A percentile compares a stretch with the other conserved stretches of the same genome.
Evolutionary conservation across 2,888 invertebrate species (phyloP).

Genomic region (Leptopilina syphax): DNA sequence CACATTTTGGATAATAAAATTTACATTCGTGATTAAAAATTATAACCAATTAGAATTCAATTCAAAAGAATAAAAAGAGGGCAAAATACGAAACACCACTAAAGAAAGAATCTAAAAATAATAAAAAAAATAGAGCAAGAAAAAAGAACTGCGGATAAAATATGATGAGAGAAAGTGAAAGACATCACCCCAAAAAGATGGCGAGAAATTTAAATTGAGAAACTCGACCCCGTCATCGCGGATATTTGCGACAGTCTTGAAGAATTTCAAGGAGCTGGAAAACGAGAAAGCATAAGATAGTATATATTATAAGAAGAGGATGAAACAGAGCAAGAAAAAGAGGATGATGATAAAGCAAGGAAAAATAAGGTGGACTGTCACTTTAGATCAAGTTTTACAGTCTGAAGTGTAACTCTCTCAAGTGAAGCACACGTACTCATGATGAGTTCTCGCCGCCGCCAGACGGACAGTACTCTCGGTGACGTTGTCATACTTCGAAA

Average conservation of each 20-base stretch:
- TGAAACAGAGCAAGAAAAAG: background rate
- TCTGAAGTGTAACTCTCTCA: conserved; percentile 17
- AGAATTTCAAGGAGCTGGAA: conserved; percentile 29
- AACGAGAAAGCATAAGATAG: conserved; percentile 32
- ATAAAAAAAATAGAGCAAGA: background rate
- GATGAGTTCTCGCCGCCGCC: conserved; percentile 2
- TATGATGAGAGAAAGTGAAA: background rate
- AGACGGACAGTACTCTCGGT: conserved; percentile 11
- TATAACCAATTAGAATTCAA: no score
- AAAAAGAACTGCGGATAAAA: no score
- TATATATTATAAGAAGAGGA: background rate
- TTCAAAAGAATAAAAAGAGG: no score
- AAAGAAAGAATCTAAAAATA: background rate
- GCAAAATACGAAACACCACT: no score
- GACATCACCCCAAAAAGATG: conserved; percentile 1
- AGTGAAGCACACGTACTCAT: conserved; percentile 19
- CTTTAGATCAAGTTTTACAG: conserved; percentile 36
- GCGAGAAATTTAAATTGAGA: conserved; percentile 35
- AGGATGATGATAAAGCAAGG: conserved; percentile 33
- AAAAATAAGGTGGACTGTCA: conserved; percentile 17
- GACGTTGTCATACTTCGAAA: conserved; percentile 34
- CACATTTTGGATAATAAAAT: no score
- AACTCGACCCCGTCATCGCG: conserved; percentile 19
- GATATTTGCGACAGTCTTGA: conserved; percentile 26
- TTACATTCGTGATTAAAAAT: no score